Percentiles rank a stretch among this genome's conserved stretches.
These are phyloP conservation scores for Sylvia atricapilla DNA, from an alignment of 2,113 vertebrate genomes.

Conservation along the genomic window DNA sequence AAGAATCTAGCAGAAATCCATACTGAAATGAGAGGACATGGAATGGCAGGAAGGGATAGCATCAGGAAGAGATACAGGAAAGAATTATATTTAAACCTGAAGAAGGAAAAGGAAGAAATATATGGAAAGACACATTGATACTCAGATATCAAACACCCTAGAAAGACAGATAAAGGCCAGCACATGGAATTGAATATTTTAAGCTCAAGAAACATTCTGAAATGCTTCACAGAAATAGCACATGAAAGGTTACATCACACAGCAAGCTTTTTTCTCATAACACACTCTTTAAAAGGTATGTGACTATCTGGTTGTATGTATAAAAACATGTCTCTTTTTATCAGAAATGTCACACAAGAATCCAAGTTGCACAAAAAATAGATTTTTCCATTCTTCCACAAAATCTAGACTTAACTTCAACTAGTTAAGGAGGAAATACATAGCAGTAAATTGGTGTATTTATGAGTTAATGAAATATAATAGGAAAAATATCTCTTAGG, in stretches of 20 bases:
- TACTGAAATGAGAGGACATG: neutral
- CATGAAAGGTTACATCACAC: neutral
- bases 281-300: neutral
- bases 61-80: neutral
- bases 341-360: neutral
- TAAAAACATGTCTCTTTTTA: neutral
- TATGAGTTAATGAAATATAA: neutral
- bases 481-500: neutral
- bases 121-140: neutral
- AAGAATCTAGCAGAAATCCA: neutral
- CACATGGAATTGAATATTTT: neutral
- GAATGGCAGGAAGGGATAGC: neutral
- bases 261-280: neutral
- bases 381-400: neutral
- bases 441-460: neutral
- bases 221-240: neutral
- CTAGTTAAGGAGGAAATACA: neutral
- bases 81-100: neutral
- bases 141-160: neutral
- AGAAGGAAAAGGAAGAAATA: neutral
- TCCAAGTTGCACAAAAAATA: fast-evolving
- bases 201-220: neutral
- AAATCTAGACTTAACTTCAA: neutral
- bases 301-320: neutral
- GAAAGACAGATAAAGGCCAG: neutral